Evolutionary conservation across 2,888 invertebrate species (phyloP), one percentile per base, ranked within the genome.

Genomic region (Lasiommata megera): DNA sequence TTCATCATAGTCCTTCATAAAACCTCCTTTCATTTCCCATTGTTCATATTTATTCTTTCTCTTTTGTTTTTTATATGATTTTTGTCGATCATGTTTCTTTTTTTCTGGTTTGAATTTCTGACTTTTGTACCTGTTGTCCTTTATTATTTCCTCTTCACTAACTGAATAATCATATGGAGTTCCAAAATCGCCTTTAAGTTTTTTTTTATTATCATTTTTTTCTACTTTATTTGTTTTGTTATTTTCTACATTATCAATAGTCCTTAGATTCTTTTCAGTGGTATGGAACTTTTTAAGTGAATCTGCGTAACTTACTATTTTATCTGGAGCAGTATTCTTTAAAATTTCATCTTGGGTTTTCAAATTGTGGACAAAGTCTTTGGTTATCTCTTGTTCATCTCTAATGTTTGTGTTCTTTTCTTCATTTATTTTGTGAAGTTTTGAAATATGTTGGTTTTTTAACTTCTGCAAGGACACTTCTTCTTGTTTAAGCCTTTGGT

Each of bases 21-120:
- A 82, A 18, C 84, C 87, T 28, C 82, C 84, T 65, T 89, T 89
- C 78, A 87, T 83, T 71, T 88, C 86, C 83, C 86, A 89, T 60
- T 87, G 82, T 63, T 88, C 87, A 70, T 88, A 84, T 65, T 87
- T 88, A 67, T 86, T 84, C 61, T 74, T 80, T 51, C 85, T 79
- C 63, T 89, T 89, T 66, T 84, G 86, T 62, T 84, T 90, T 64
- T 86, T 88, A 61, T 82, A 77, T 54, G 71, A 65, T 64, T 86
- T 87, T 58, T 80, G 80, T 37, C 82, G 77, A 48, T 84, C 84
- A 52, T 77, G 69, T 69, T 83, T 89, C 67, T 84, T 88, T 61
- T 73, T 79, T 18, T 83, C 84, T 62, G 74, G 70, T 65, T 82
- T 88, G 11, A 68, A 66, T 64, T 79, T 85, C 3, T 73, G 79